A percentile compares a stretch with the other conserved stretches of the same genome.
Evolutionary conservation across 2,888 invertebrate species (phyloP).

Genomic region (Agonopterix alstromeriana): DNA sequence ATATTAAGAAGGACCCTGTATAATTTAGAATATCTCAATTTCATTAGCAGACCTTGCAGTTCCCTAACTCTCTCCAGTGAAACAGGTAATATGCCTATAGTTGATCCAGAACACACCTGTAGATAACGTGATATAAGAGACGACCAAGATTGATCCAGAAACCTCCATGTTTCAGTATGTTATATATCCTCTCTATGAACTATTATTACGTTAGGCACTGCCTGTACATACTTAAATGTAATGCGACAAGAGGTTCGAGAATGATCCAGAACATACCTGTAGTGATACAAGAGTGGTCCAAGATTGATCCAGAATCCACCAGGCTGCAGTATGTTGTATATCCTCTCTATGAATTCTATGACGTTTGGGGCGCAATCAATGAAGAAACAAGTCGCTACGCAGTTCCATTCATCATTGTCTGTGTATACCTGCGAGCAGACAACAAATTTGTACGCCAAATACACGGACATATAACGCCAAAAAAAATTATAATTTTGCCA

Average conservation of each 20-base stretch:
- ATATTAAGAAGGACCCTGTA: too few relatives aligned
- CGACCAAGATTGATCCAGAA: constrained; percentile 95
- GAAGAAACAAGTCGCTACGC: constrained; percentile 97
- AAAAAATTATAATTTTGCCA: too few relatives aligned
- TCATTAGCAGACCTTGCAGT: too few relatives aligned
- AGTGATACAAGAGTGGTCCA: constrained; percentile 95
- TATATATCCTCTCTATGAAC: too few relatives aligned
- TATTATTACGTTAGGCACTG: too few relatives aligned
- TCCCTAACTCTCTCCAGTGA: too few relatives aligned
- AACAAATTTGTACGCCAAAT: too few relatives aligned
- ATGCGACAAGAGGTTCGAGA: too few relatives aligned
- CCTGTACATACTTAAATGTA: too few relatives aligned
- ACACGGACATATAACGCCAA: too few relatives aligned
- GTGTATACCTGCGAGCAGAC: constrained; percentile 77
- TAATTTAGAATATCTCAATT: too few relatives aligned
- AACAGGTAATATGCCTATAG: too few relatives aligned
- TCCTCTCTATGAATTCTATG: constrained; percentile 94
- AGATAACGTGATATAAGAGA: constrained; percentile 85
- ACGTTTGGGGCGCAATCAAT: constrained; percentile 99
- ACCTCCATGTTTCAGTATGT: constrained; percentile 73
- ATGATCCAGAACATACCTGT: constrained; percentile 60
- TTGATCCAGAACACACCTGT: constrained; percentile 60
- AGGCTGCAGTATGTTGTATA: constrained; percentile 91
- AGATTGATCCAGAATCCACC: constrained; percentile 94
- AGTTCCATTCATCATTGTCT: constrained; percentile 86